Conservation (phyloP, 2,797 vertebrate genomes). For the Gambusia yucatana region DNA sequence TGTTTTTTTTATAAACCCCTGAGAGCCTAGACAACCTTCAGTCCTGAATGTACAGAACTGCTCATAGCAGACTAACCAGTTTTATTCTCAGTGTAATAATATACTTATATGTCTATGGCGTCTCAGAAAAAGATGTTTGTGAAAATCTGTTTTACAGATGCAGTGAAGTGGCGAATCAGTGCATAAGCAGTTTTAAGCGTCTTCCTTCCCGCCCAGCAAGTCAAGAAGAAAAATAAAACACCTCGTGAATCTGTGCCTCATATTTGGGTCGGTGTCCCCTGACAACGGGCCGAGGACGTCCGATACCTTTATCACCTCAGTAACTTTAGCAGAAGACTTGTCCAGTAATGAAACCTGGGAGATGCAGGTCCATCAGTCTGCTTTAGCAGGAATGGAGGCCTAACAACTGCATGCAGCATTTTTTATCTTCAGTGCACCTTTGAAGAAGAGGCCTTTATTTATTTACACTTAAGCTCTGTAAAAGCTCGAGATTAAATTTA, state of each 20-base stretch:
- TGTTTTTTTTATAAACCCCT: neutral
- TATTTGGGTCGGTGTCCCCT: neutral
- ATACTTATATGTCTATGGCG: neutral
- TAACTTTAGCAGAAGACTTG: neutral
- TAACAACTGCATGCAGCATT: neutral
- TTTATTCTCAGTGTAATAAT: neutral
- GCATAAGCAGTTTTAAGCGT: neutral
- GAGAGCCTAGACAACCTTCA: no score
- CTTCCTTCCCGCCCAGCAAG: neutral
- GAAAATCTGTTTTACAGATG: neutral
- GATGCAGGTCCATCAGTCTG: neutral
- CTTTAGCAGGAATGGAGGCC: neutral
- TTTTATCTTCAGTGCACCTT: neutral
- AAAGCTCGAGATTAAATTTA: constrained; percentile 51
- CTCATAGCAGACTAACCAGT: neutral
- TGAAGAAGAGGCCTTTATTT: neutral
- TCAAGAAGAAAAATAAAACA: neutral
- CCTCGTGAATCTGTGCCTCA: no score
- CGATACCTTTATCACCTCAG: neutral
- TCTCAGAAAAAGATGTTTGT: neutral
- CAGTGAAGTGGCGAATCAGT: neutral
- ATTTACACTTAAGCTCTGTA: neutral
- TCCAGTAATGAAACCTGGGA: neutral
- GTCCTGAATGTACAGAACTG: neutral
- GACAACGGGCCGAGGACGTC: neutral